Conservation (phyloP, 2,113 vertebrate species). For the Neodontobutis hainanensis region DNA sequence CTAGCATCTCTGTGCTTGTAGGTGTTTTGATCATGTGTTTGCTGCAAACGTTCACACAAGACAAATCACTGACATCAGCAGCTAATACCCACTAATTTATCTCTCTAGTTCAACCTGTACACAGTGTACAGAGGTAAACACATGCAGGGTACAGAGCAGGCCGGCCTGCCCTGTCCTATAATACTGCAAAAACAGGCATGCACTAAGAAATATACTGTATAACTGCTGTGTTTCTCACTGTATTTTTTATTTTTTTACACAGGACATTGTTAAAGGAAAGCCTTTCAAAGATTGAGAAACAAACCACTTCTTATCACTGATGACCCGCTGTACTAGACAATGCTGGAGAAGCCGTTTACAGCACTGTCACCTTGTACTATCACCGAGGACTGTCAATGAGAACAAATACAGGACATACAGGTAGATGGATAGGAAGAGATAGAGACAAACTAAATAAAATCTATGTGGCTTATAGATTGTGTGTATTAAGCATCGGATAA, state of each 20-base stretch:
- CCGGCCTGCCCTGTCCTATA: slow-evolving; percentile 12
- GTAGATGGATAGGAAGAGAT: slow-evolving; percentile 36
- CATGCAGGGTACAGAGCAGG: slow-evolving; percentile 27
- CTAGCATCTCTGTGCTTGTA: neutral
- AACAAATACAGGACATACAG: slow-evolving; percentile 21
- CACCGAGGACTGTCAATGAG: slow-evolving; percentile 24
- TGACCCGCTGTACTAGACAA: slow-evolving; percentile 25
- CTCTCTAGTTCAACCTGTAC: slow-evolving; percentile 14
- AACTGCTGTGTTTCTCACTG: no score
- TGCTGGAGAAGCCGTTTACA: slow-evolving; percentile 24
- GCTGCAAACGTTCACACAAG: slow-evolving; percentile 3
- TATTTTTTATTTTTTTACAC: no score
- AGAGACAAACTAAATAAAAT: slow-evolving; percentile 66
- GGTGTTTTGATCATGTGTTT: slow-evolving; percentile 14
- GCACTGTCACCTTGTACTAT: slow-evolving; percentile 26
- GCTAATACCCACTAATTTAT: slow-evolving; percentile 17
- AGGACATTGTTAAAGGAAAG: neutral
- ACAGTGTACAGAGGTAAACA: slow-evolving; percentile 1
- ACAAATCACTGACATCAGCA: slow-evolving; percentile 15
- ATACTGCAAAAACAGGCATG: slow-evolving; percentile 29
- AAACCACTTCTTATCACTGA: slow-evolving; percentile 17
- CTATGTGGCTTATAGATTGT: slow-evolving; percentile 58
- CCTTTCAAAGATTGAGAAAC: neutral
- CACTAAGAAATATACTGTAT: slow-evolving; percentile 14
- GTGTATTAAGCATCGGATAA: slow-evolving; percentile 62